Conservation (phyloP, 1,140 invertebrate genomes). For the Mycetomoellerius zeteki region DNA sequence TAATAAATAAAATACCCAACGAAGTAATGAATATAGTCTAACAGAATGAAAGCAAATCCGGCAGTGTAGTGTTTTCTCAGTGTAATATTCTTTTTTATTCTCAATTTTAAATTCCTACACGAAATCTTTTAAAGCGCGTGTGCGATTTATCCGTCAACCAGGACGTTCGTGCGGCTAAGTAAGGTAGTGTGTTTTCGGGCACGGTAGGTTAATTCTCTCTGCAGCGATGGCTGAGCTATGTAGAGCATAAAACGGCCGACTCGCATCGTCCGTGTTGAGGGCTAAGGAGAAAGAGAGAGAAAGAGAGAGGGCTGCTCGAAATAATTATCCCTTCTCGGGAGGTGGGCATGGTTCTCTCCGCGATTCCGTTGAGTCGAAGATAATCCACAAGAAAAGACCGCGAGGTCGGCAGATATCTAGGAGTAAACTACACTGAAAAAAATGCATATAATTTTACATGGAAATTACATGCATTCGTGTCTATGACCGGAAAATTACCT, state of each 20-base stretch:
- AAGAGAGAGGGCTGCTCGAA: slow-evolving; percentile 67
- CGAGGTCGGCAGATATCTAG: slow-evolving; percentile 21
- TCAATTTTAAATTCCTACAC: background rate
- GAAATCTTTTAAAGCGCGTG: slow-evolving; percentile 40
- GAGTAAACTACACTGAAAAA: slow-evolving; percentile 40
- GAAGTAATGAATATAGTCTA: background rate
- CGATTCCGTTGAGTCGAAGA: slow-evolving; percentile 35
- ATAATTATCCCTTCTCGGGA: slow-evolving; percentile 72
- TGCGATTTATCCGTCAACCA: slow-evolving; percentile 49
- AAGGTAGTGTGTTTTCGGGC: slow-evolving; percentile 83
- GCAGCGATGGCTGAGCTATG: slow-evolving; percentile 75
- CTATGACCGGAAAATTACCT: too few relatives aligned
- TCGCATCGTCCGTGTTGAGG: slow-evolving; percentile 60
- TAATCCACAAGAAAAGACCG: slow-evolving; percentile 37
- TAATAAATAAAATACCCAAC: background rate
- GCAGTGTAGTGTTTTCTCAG: background rate
- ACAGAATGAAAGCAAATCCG: background rate
- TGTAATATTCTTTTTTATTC: background rate
- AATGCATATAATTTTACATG: too few relatives aligned
- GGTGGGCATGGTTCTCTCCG: slow-evolving; percentile 58
- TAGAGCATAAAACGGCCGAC: slow-evolving; percentile 85
- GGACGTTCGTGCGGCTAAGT: slow-evolving; percentile 74
- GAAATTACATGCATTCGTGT: too few relatives aligned
- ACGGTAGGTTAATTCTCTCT: slow-evolving; percentile 83
- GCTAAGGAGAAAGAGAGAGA: slow-evolving; percentile 53